Percentiles rank a stretch among this genome's conserved stretches.
Evolutionary conservation across 2,113 vertebrate species (phyloP).

Genomic region (Rhinogobius similis): DNA sequence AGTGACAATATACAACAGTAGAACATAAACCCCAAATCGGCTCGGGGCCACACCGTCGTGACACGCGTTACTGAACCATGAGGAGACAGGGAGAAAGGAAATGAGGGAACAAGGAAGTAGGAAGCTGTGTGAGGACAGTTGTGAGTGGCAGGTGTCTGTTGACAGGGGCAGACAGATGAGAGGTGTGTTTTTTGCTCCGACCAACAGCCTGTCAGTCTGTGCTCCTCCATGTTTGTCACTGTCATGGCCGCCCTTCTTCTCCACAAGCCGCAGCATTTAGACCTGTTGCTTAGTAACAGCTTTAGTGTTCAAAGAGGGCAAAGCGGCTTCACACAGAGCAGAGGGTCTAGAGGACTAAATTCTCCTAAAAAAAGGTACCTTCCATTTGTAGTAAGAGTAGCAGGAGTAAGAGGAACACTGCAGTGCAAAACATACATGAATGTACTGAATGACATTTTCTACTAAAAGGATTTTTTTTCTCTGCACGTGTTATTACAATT

Average conservation of each 20-base stretch:
- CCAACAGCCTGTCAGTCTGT: constrained; percentile 47
- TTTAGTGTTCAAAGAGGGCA: constrained; percentile 47
- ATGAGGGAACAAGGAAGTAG: neutral
- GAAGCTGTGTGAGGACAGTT: constrained; percentile 10
- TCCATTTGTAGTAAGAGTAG: neutral
- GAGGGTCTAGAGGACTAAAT: neutral
- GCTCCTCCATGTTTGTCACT: constrained; percentile 57
- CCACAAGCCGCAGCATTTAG: constrained; percentile 34
- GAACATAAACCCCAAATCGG: constrained; percentile 41
- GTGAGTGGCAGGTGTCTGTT: constrained; percentile 27
- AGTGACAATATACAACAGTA: constrained; percentile 35
- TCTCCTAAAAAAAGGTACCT: neutral
- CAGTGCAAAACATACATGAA: neutral
- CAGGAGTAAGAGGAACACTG: neutral
- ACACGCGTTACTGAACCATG: constrained; percentile 30
- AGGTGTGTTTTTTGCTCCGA: constrained; percentile 27
- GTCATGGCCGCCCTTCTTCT: constrained; percentile 42
- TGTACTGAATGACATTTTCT: too few relatives aligned
- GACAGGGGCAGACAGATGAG: constrained; percentile 45
- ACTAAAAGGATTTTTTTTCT: too few relatives aligned
- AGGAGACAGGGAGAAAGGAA: constrained; percentile 36
- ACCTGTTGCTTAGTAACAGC: constrained; percentile 74
- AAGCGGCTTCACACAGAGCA: constrained; percentile 23
- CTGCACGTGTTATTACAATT: too few relatives aligned
- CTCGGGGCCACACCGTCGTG: constrained; percentile 18